Percentiles rank a stretch among this genome's conserved stretches.
Evolutionary conservation across 2,797 vertebrate genomes (phyloP).

Genomic region (Anas bernieri): DNA sequence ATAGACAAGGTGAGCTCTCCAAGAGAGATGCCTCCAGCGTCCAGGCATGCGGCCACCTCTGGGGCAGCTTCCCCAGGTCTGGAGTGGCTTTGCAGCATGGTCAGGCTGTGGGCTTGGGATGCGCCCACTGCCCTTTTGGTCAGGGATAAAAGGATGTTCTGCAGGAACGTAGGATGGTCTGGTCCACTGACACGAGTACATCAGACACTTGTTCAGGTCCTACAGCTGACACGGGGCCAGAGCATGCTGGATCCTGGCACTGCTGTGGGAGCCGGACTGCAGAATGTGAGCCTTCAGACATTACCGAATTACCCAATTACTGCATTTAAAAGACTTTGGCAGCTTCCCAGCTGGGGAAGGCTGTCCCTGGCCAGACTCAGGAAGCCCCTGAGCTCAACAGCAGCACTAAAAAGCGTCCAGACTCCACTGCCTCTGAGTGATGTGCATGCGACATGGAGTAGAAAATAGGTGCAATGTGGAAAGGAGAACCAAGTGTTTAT

Average conservation of each 20-base stretch:
- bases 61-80: not conserved
- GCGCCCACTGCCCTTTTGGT: not conserved
- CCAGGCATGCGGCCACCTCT: not conserved
- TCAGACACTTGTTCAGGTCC: not conserved
- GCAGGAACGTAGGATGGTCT: not conserved
- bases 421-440: rapidly evolving
- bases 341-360: not conserved
- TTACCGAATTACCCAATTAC: not conserved
- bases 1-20: not conserved
- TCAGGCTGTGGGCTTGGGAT: not conserved
- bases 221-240: not conserved
- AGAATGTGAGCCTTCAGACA: not conserved
- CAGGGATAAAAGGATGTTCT: not conserved
- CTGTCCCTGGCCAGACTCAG: not conserved
- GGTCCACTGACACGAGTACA: not conserved
- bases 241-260: not conserved
- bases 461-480: rapidly evolving
- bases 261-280: not conserved
- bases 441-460: not conserved
- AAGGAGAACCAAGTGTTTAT: not conserved
- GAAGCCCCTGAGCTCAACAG: not conserved
- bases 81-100: rapidly evolving
- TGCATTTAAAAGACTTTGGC: rapidly evolving
- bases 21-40: not conserved
- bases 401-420: not conserved